These are phyloP conservation scores for Menidia menidia DNA, from an alignment of 2,797 vertebrate genomes.

Conservation along the genomic window DNA sequence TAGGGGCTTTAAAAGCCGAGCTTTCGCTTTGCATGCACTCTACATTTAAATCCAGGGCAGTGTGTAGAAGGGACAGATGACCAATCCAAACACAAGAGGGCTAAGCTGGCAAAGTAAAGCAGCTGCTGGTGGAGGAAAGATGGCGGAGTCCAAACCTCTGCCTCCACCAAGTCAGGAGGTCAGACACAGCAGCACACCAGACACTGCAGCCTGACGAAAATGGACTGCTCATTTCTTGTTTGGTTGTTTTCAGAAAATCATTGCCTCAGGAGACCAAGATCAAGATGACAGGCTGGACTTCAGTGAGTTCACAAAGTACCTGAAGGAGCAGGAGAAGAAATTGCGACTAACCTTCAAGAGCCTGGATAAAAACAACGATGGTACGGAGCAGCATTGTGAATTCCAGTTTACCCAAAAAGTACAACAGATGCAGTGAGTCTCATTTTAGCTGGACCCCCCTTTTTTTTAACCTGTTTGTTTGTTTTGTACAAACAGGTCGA, in stretches of 20 bases:
- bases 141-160: constrained; percentile 7
- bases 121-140: constrained; percentile 5
- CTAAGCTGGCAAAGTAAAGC: not conserved
- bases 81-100: not conserved
- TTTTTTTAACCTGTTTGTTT: constrained; percentile 1
- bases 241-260: constrained; percentile 87
- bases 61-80: too few species aligned
- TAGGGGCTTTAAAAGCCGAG: constrained; percentile 15
- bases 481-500: constrained; percentile 77
- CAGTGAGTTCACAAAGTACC: constrained; percentile 92
- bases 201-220: not conserved
- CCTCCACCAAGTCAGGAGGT: not conserved
- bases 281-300: constrained; percentile 91
- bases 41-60: too few species aligned
- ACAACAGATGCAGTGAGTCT: not conserved
- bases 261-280: constrained; percentile 89
- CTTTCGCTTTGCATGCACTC: not conserved
- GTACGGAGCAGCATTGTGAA: constrained; percentile 64
- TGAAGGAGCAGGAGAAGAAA: constrained; percentile 98
- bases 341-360: constrained; percentile 94
- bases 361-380: constrained; percentile 96
- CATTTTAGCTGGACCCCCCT: not conserved
- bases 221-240: constrained; percentile 6
- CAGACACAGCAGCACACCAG: not conserved
- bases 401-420: not conserved